Percentiles rank a stretch among this genome's conserved stretches.
Evolutionary conservation across 2,113 vertebrate genomes (phyloP).

Genomic region (Theristicus caerulescens): DNA sequence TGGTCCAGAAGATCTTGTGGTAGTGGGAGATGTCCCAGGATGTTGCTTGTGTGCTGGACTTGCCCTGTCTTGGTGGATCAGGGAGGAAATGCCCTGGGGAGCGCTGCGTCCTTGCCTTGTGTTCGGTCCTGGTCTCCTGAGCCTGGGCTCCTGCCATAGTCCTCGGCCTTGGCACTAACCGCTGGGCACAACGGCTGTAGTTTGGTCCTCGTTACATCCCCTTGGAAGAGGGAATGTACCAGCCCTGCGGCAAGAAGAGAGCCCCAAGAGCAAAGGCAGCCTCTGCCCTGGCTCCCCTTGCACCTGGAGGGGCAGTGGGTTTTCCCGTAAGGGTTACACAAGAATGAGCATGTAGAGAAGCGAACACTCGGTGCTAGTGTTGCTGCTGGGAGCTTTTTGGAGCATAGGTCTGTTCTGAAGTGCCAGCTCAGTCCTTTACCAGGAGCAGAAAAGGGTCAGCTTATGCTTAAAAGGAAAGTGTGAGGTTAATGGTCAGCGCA

Average conservation of each 20-base stretch:
- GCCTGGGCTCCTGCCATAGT: background rate
- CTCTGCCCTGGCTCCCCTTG: background rate
- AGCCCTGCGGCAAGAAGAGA: background rate
- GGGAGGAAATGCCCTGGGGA: background rate
- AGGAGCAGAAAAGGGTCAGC: background rate
- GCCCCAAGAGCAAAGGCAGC: fast-evolving
- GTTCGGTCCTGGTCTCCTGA: background rate
- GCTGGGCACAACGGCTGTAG: fast-evolving
- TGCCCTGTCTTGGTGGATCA: background rate
- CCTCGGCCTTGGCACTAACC: background rate
- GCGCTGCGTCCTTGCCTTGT: background rate
- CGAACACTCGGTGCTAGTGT: fast-evolving
- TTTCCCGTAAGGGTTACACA: background rate
- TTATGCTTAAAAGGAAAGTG: background rate
- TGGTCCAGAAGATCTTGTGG: background rate
- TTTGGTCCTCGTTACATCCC: background rate
- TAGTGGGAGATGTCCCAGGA: background rate
- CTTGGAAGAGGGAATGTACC: background rate
- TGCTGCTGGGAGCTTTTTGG: background rate
- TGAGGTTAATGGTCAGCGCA: background rate
- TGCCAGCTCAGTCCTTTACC: background rate
- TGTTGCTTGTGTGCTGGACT: background rate
- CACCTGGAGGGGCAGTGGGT: background rate
- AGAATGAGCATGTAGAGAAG: background rate
- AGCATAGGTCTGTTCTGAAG: background rate